phyloP scores from a whole-genome alignment of 2,888 invertebrate species.

The Erebia aethiops region DNA sequence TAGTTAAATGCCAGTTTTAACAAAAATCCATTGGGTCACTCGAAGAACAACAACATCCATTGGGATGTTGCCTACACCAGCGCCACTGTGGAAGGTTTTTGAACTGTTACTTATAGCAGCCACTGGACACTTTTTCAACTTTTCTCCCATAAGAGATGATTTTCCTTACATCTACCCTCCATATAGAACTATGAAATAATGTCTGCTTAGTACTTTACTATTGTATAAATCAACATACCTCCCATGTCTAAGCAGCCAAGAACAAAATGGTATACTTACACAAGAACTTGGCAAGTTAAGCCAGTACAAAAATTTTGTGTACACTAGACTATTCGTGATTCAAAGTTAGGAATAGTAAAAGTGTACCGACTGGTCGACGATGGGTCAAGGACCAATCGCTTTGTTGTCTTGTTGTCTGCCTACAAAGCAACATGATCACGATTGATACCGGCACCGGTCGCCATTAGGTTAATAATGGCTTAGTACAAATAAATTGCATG shows the following conservation, averaged over 20 bases:
- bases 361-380: slow-evolving; percentile 57
- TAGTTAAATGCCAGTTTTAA: neutral
- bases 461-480: slow-evolving; percentile 30
- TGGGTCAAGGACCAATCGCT: slow-evolving; percentile 70
- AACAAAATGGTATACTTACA: too few relatives aligned
- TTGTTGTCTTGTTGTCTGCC: slow-evolving; percentile 45
- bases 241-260: too few relatives aligned
- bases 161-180: too few relatives aligned
- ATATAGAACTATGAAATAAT: too few relatives aligned
- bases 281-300: neutral
- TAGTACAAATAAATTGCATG: slow-evolving; percentile 25
- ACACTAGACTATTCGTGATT: slow-evolving; percentile 42
- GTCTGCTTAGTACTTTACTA: neutral
- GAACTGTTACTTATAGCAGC: too few relatives aligned
- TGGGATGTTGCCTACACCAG: too few relatives aligned
- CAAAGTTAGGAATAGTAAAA: slow-evolving; percentile 64
- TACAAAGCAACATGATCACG: slow-evolving; percentile 28
- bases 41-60: too few relatives aligned
- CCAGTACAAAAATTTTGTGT: neutral
- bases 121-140: too few relatives aligned
- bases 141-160: too few relatives aligned
- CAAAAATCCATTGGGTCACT: too few relatives aligned
- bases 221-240: neutral
- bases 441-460: slow-evolving; percentile 28
- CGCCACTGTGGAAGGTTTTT: too few relatives aligned